A percentile compares a stretch with the other conserved stretches of the same genome.
Evolutionary conservation across 1,140 invertebrate genomes (phyloP).

Genomic region (fruit fly (Drosophila melanogaster)): Release_6_plus_ISO1_MT NC_004354.4:12158501-12159000

Average conservation of each 20-base stretch:
- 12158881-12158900: slow-evolving; percentile 67
- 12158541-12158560: slow-evolving; percentile 14
- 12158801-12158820: background rate
- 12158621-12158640: slow-evolving; percentile 34
- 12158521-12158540: background rate
- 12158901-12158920: slow-evolving; percentile 60
- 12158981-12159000: slow-evolving; percentile 10
- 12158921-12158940: slow-evolving; percentile 28
- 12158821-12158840: slow-evolving; percentile 6
- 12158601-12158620: slow-evolving; percentile 16
- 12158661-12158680: slow-evolving; percentile 40
- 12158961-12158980: slow-evolving; percentile 23
- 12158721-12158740: slow-evolving; percentile 54
- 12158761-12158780: slow-evolving; percentile 1
- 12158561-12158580: slow-evolving; percentile 15
- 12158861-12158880: slow-evolving; percentile 69
- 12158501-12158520: slow-evolving; percentile 3
- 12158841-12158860: slow-evolving; percentile 8
- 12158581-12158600: slow-evolving; percentile 26
- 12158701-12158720: slow-evolving; percentile 40
- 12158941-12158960: slow-evolving; percentile 36
- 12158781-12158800: too few relatives aligned
- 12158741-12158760: slow-evolving; percentile 30
- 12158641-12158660: slow-evolving; percentile 23
- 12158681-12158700: slow-evolving; percentile 12